phyloP scores from a whole-genome alignment of 2,797 vertebrate genomes.

The Euphonia xanthogaster region DNA sequence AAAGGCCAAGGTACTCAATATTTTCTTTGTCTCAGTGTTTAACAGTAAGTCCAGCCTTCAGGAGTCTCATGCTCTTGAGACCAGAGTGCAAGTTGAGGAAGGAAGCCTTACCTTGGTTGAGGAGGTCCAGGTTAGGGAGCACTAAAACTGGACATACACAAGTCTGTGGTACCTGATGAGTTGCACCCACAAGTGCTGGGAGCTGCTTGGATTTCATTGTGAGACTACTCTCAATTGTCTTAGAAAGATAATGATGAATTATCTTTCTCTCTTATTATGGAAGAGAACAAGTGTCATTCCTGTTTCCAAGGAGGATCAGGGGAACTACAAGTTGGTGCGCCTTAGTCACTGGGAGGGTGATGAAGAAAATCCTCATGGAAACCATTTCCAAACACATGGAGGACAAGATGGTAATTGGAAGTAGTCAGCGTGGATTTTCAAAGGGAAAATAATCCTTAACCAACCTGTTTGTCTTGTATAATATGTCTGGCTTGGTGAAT shows the following conservation, averaged over 20 bases:
- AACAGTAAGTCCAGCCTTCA: background rate
- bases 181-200: background rate
- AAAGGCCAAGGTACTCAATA: background rate
- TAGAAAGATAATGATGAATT: background rate
- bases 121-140: background rate
- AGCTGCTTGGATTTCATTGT: background rate
- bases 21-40: background rate
- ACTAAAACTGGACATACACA: background rate
- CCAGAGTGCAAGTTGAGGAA: background rate
- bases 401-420: background rate
- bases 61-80: background rate
- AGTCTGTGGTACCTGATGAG: background rate
- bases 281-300: background rate
- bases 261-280: too few species aligned
- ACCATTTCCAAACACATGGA: background rate
- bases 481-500: background rate
- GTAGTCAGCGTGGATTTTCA: background rate
- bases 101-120: background rate
- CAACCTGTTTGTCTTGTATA: fast-evolving
- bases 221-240: background rate
- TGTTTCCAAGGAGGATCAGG: background rate
- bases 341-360: background rate
- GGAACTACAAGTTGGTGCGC: background rate
- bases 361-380: background rate
- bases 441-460: background rate